Percentiles rank a stretch among this genome's conserved stretches.
phyloP scores from a whole-genome alignment of 2,888 invertebrate species.

The Drosophila antonietae region DNA sequence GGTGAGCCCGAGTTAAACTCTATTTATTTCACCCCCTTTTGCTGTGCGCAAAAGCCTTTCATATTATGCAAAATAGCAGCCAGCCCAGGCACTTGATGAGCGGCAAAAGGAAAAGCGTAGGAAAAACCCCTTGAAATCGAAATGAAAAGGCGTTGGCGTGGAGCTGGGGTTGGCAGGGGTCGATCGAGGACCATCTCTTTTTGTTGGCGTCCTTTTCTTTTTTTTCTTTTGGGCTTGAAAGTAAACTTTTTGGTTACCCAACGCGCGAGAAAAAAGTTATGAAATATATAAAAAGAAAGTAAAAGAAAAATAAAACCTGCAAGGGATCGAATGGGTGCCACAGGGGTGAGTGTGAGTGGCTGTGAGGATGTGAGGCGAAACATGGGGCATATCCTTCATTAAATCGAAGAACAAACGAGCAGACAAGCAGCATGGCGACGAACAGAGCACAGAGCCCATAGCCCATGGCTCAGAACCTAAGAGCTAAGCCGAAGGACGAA shows the following conservation, averaged over 20 bases:
- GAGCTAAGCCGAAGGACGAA: constrained; percentile 45
- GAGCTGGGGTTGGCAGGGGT: constrained; percentile 17
- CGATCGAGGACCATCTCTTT: constrained; percentile 17
- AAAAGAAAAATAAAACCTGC: constrained; percentile 35
- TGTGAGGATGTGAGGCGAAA: constrained; percentile 52
- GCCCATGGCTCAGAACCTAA: constrained; percentile 21
- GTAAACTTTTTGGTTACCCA: constrained; percentile 66
- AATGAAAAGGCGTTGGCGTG: constrained; percentile 46
- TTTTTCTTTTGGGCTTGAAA: constrained; percentile 58
- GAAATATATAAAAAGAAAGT: constrained; percentile 61
- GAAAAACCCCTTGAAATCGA: constrained; percentile 57
- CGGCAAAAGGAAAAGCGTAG: constrained; percentile 25
- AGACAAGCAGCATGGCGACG: constrained; percentile 73
- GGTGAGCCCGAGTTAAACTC: constrained; percentile 42
- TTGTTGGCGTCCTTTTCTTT: not conserved
- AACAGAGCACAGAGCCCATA: constrained; percentile 30
- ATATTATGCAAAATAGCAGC: constrained; percentile 69
- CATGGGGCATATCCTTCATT: constrained; percentile 78
- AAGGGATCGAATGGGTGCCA: constrained; percentile 34
- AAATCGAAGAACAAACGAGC: constrained; percentile 81
- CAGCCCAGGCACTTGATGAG: constrained; percentile 48
- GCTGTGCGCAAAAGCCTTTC: constrained; percentile 27
- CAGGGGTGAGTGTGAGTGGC: constrained; percentile 10
- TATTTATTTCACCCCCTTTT: constrained; percentile 17
- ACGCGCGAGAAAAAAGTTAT: constrained; percentile 58